Percentiles rank a stretch among this genome's conserved stretches.
Conservation (phyloP, 2,113 vertebrate species). For the Apteryx owenii region DNA sequence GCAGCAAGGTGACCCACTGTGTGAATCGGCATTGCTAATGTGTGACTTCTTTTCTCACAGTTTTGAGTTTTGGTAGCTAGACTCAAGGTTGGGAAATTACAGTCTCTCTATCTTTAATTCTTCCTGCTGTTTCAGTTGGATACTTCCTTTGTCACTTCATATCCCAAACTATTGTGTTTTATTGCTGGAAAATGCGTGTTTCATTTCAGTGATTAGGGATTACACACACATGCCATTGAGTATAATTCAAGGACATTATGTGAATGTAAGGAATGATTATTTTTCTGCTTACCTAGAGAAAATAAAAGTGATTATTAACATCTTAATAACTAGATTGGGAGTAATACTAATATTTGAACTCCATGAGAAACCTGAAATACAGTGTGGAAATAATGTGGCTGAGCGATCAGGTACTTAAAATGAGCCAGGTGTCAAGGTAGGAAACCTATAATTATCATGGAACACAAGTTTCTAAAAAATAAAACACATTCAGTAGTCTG, state of each 20-base stretch:
- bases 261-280: neutral
- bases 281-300: conserved; percentile 53
- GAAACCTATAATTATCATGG: neutral
- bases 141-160: conserved; percentile 52
- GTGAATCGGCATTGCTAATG: neutral
- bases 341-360: neutral
- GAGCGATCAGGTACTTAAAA: neutral
- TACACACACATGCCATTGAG: neutral
- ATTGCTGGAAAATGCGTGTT: conserved; percentile 61
- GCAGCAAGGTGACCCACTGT: neutral
- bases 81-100: neutral
- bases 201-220: neutral
- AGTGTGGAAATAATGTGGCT: neutral
- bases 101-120: conserved; percentile 19
- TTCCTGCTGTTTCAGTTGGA: conserved; percentile 39
- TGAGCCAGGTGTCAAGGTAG: conserved; percentile 20
- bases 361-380: conserved; percentile 1
- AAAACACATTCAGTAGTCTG: neutral
- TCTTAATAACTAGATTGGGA: conserved; percentile 1
- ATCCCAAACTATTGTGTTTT: conserved; percentile 48
- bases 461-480: conserved; percentile 45
- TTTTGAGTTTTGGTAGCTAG: neutral
- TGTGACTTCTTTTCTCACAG: neutral
- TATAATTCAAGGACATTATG: neutral
- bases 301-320: conserved; percentile 9